Evolutionary conservation across 2,888 invertebrate species (phyloP).

Genomic region (Noctua janthina): DNA sequence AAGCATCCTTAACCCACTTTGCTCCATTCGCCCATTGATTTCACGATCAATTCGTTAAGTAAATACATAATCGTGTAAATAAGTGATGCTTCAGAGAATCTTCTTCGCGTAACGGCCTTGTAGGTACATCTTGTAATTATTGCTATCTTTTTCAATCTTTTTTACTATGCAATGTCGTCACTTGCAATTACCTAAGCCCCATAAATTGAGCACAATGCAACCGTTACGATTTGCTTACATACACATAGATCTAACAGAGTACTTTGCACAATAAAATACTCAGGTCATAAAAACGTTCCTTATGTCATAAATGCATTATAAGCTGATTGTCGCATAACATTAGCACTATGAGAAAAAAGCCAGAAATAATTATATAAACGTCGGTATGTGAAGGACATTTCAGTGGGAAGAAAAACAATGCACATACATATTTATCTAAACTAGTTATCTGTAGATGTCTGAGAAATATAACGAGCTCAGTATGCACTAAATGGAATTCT

Average conservation of each 20-base stretch:
- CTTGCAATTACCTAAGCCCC: conserved; percentile 24
- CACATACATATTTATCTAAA: conserved; percentile 56
- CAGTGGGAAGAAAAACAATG: conserved; percentile 53
- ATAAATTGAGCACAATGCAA: conserved; percentile 40
- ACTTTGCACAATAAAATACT: conserved; percentile 22
- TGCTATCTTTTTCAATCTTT: conserved; percentile 47
- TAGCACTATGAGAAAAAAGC: conserved; percentile 13
- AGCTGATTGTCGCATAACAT: conserved; percentile 38
- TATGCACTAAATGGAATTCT: conserved; percentile 50
- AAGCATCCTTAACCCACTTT: conserved; percentile 63
- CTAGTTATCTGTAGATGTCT: conserved; percentile 47
- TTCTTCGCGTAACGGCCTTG: conserved; percentile 52
- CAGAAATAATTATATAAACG: conserved; percentile 51
- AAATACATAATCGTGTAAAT: conserved; percentile 32
- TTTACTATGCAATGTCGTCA: conserved; percentile 33
- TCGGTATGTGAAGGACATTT: conserved; percentile 53
- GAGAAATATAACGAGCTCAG: conserved; percentile 39
- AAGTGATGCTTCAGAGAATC: conserved; percentile 54
- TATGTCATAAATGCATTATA: conserved; percentile 39
- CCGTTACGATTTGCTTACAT: conserved; percentile 25
- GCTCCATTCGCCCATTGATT: conserved; percentile 34
- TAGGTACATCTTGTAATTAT: conserved; percentile 39
- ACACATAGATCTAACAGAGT: background rate
- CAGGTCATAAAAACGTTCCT: conserved; percentile 37
- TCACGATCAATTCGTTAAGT: conserved; percentile 44